Percentiles rank a stretch among this genome's conserved stretches.
Evolutionary conservation across 2,888 invertebrate genomes (phyloP).

Genomic region (Pardosa pseudoannulata): DNA sequence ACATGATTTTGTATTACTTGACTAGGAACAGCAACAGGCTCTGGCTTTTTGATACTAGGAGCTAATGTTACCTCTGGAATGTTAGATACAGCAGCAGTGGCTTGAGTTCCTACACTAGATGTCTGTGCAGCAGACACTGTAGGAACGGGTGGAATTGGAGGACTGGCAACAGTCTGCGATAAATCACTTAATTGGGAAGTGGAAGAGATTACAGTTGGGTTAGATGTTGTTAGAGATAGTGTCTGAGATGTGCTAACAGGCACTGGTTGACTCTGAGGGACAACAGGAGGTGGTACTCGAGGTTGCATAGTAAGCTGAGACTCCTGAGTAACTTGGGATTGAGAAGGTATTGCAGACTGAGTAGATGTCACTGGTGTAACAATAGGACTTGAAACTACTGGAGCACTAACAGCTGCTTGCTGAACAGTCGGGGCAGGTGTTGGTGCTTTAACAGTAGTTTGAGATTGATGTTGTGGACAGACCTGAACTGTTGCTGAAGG

Average conservation of each 20-base stretch:
- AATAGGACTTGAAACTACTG: neutral
- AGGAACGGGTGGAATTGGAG: neutral
- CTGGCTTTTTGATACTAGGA: conserved; percentile 27
- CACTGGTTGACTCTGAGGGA: conserved; percentile 35
- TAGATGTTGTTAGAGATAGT: neutral
- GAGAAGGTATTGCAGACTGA: conserved; percentile 23
- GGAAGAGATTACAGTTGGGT: conserved; percentile 42
- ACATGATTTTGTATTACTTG: conserved; percentile 52
- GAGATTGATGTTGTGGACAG: conserved; percentile 26
- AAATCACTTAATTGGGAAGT: conserved; percentile 28
- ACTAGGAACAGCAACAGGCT: conserved; percentile 65
- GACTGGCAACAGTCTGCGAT: neutral
- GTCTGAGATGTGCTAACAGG: conserved; percentile 18
- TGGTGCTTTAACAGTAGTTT: conserved; percentile 26
- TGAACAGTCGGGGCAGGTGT: neutral
- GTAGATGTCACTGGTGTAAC: conserved; percentile 1
- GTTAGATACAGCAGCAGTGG: conserved; percentile 26
- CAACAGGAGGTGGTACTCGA: conserved; percentile 6
- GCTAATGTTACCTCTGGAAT: conserved; percentile 47
- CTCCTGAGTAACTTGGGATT: conserved; percentile 39
- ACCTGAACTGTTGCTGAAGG: conserved; percentile 18
- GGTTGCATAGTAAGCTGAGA: conserved; percentile 56
- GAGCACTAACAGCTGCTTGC: conserved; percentile 19
- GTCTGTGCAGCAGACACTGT: neutral
- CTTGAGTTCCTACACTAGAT: conserved; percentile 27